Evolutionary conservation across 2,797 vertebrate genomes (phyloP).

Genomic region (Xerus rutilus): DNA sequence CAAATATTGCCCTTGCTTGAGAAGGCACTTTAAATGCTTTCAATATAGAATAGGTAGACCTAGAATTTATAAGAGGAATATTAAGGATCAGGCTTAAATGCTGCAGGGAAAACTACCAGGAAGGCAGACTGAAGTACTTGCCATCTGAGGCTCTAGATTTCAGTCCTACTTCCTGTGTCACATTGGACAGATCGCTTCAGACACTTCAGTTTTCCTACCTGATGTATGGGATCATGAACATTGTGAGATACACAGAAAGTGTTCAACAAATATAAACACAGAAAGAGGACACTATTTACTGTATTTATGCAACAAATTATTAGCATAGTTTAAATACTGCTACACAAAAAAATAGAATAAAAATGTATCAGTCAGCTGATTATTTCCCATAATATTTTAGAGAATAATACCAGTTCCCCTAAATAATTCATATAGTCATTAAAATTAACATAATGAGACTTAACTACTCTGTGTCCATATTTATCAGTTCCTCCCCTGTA

Average conservation of each 20-base stretch:
- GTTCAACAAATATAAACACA: not conserved
- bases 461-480: not conserved
- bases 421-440: not conserved
- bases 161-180: not conserved
- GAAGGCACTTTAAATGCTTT: not conserved
- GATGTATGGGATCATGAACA: not conserved
- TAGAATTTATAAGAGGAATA: not conserved
- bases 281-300: not conserved
- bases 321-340: not conserved
- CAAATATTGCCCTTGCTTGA: not conserved
- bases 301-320: not conserved
- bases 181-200: not conserved
- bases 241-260: not conserved
- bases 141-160: not conserved
- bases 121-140: not conserved
- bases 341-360: not conserved
- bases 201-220: not conserved
- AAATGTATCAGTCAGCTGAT: not conserved
- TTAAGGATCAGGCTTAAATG: not conserved
- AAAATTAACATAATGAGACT: not conserved
- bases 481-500: not conserved
- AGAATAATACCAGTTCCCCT: not conserved
- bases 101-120: not conserved
- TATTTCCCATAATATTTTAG: not conserved
- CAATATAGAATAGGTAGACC: too few relatives aligned